phyloP scores from a whole-genome alignment of 2,797 vertebrate species.

The Halcyon leucocephala region DNA sequence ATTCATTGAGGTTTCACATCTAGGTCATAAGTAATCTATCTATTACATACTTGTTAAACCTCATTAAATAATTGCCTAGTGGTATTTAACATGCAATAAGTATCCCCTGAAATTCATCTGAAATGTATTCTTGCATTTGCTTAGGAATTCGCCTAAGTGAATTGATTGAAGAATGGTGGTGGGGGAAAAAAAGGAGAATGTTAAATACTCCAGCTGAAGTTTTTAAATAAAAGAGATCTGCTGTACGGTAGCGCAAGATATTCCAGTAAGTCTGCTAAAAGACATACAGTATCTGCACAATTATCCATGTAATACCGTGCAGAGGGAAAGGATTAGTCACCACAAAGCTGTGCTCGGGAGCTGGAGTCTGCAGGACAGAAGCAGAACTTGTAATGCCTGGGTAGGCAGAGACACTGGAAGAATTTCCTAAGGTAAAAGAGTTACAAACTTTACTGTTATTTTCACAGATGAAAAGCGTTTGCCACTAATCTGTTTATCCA shows the following conservation, averaged over 20 bases:
- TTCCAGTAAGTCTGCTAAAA: conserved; percentile 7
- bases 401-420: background rate
- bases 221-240: conserved; percentile 6
- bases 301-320: background rate
- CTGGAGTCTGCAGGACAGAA: background rate
- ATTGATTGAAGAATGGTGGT: background rate
- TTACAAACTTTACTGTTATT: background rate
- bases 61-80: conserved; percentile 74
- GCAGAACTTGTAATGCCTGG: background rate
- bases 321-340: conserved; percentile 11
- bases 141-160: conserved; percentile 24
- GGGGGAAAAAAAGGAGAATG: background rate
- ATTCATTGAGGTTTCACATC: conserved; percentile 61
- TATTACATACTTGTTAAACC: conserved; percentile 64
- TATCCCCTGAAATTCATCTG: conserved; percentile 48
- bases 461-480: background rate
- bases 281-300: background rate
- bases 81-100: conserved; percentile 73
- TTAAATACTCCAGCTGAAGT: background rate
- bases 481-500: background rate
- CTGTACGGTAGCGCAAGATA: background rate
- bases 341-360: background rate
- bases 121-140: conserved; percentile 65
- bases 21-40: conserved; percentile 63
- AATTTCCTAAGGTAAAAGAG: background rate